phyloP scores from a whole-genome alignment of 2,888 invertebrate species.

The Abscondita cerata region DNA sequence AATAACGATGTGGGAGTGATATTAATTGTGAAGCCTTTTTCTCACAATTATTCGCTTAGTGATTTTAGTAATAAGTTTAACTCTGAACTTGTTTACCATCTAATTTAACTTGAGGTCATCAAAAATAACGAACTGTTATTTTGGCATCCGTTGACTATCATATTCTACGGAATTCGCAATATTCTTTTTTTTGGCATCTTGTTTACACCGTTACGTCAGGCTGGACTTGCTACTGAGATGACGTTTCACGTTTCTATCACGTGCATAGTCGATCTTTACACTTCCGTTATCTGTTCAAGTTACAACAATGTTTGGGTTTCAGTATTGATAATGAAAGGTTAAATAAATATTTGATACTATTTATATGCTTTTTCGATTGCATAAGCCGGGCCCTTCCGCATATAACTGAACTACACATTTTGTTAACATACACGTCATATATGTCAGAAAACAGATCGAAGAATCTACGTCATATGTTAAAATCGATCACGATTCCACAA shows the following conservation, averaged over 20 bases:
- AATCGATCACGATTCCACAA: background rate
- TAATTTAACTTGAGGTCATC: background rate
- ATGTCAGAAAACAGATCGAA: background rate
- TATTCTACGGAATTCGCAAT: constrained; percentile 3
- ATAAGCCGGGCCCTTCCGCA: background rate
- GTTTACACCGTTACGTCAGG: constrained; percentile 33
- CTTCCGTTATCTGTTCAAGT: constrained; percentile 30
- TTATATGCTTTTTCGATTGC: background rate
- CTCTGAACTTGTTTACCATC: background rate
- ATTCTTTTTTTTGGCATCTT: constrained; percentile 9
- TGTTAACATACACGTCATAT: background rate
- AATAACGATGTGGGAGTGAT: constrained; percentile 23
- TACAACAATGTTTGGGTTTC: constrained; percentile 30
- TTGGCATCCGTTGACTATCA: background rate
- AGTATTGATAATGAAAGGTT: constrained; percentile 14
- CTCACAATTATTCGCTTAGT: constrained; percentile 16
- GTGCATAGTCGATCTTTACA: constrained; percentile 35
- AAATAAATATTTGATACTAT: constrained; percentile 1
- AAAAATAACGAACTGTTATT: constrained; percentile 14
- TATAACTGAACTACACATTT: background rate
- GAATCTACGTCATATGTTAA: background rate
- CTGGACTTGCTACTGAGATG: constrained; percentile 23
- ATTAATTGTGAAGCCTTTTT: constrained; percentile 19
- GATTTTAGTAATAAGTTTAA: constrained; percentile 6
- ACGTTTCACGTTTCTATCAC: constrained; percentile 34